Conservation (phyloP, 2,888 invertebrate species). For the Gastracanthus pulcherrimus region DNA sequence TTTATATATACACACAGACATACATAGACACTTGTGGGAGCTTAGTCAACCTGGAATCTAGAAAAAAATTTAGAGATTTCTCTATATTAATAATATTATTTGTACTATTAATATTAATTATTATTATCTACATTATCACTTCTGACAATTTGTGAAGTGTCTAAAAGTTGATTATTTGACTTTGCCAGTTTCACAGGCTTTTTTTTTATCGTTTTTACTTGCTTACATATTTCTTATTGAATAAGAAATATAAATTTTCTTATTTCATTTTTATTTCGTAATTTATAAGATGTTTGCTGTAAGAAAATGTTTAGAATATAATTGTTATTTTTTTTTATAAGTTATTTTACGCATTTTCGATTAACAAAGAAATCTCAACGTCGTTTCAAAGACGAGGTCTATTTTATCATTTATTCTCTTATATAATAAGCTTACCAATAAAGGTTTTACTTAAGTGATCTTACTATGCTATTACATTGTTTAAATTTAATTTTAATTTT, state of each 20-base stretch:
- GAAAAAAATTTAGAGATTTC: constrained; percentile 24
- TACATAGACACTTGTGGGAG: constrained; percentile 33
- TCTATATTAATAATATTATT: neutral
- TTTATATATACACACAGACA: constrained; percentile 22
- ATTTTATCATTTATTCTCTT: neutral
- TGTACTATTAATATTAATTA: too few relatives aligned
- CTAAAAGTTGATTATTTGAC: constrained; percentile 11
- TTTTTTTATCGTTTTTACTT: too few relatives aligned
- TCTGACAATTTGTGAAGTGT: constrained; percentile 6
- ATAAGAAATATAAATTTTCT: too few relatives aligned
- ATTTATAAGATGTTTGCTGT: neutral
- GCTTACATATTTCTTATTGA: too few relatives aligned
- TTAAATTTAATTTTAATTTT: constrained; percentile 15
- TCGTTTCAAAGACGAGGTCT: neutral
- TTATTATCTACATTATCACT: too few relatives aligned
- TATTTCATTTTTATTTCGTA: neutral
- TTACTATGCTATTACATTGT: neutral
- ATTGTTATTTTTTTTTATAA: neutral
- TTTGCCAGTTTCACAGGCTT: too few relatives aligned
- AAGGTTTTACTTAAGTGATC: neutral
- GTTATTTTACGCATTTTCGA: neutral
- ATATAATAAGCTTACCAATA: neutral
- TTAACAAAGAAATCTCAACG: neutral
- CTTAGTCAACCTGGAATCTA: constrained; percentile 47
- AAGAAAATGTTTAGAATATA: neutral